A percentile compares a stretch with the other conserved stretches of the same genome.
Conservation (phyloP, 2,888 invertebrate species). For the Archips crataeganus region DNA sequence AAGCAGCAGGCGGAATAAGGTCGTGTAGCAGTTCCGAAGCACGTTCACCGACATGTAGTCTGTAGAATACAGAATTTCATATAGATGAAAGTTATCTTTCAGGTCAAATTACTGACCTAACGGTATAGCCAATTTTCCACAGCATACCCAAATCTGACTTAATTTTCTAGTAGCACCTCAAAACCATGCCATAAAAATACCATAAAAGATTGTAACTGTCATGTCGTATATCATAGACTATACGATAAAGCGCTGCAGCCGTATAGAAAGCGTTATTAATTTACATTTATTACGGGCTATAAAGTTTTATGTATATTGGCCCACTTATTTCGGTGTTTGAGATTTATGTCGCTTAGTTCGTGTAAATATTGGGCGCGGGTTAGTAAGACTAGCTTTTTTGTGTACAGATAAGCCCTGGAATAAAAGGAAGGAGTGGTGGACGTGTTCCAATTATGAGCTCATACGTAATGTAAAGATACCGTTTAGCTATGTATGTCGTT, state of each 20-base stretch:
- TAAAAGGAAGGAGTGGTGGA: no score
- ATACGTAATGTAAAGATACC: no score
- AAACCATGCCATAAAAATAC: constrained; percentile 37
- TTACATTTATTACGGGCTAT: constrained; percentile 38
- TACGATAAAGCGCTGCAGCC: constrained; percentile 19
- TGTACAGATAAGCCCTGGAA: background rate
- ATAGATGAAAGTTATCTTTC: no score
- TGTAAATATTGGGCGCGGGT: background rate
- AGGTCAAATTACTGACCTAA: no score
- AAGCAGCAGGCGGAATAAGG: no score
- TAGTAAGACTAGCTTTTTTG: background rate
- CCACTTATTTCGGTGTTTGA: constrained; percentile 33
- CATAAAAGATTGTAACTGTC: constrained; percentile 34
- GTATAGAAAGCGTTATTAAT: constrained; percentile 42
- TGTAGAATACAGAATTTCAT: no score
- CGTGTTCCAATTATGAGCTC: no score
- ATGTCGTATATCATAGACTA: constrained; percentile 35
- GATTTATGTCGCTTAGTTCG: constrained; percentile 21
- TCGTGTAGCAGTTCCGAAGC: no score
- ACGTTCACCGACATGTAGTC: no score
- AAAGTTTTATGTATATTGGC: constrained; percentile 42
- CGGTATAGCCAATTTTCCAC: no score
- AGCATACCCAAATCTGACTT: no score
- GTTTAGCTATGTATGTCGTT: no score
- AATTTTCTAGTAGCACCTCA: constrained; percentile 16